These are phyloP conservation scores for Cheilosia soror DNA, from an alignment of 2,888 invertebrate genomes.

Conservation along the genomic window DNA sequence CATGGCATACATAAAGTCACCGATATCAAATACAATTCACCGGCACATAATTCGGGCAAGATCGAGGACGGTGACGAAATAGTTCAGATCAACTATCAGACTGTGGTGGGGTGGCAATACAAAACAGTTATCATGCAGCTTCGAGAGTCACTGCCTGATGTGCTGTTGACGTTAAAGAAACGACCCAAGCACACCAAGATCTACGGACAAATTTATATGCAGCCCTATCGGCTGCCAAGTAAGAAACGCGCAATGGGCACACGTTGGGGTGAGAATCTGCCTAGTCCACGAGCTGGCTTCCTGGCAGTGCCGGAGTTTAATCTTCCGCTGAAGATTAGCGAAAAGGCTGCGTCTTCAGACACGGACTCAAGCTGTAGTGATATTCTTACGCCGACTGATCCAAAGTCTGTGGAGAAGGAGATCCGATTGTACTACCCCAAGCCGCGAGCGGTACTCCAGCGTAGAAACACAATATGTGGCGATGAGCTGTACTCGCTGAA, in stretches of 20 bases:
- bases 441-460: slow-evolving; percentile 90
- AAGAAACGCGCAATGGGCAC: slow-evolving; percentile 88
- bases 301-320: slow-evolving; percentile 84
- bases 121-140: slow-evolving; percentile 90
- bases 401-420: slow-evolving; percentile 82
- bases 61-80: slow-evolving; percentile 98
- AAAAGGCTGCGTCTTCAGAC: slow-evolving; percentile 80
- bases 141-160: slow-evolving; percentile 91
- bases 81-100: slow-evolving; percentile 92
- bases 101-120: slow-evolving; percentile 92
- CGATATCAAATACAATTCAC: slow-evolving; percentile 95
- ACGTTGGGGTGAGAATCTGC: slow-evolving; percentile 89
- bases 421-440: slow-evolving; percentile 89
- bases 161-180: slow-evolving; percentile 92
- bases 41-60: slow-evolving; percentile 95
- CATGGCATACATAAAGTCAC: slow-evolving; percentile 92
- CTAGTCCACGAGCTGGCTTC: slow-evolving; percentile 87
- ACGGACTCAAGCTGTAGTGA: slow-evolving; percentile 86
- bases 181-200: slow-evolving; percentile 92
- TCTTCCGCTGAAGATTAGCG: slow-evolving; percentile 85
- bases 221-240: slow-evolving; percentile 89
- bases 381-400: slow-evolving; percentile 84
- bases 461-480: slow-evolving; percentile 95
- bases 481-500: slow-evolving; percentile 86
- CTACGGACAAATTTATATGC: slow-evolving; percentile 88